Base-by-base conservation (phyloP, 2,888 invertebrate species). In the Cataglyphis cursor region DNA sequence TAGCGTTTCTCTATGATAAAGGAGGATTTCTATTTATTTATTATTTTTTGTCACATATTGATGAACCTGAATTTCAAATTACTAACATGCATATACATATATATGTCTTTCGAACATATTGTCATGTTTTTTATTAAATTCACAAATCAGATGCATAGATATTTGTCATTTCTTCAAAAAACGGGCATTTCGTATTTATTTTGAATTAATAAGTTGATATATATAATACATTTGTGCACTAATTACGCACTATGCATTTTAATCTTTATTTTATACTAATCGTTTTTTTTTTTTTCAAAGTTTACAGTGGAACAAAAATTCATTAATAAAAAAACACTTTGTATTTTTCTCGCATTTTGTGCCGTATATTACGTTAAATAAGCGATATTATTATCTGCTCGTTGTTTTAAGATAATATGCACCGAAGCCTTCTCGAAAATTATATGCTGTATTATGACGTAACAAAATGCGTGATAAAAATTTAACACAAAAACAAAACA, bases 31-130 rank as follows among this genome's bases (percentile, higher is more conserved):
- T 44, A 12, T 44, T 44, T 21, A n/a, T 41, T 68, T 75, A 41
- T 28, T 21, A 31, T 59, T 59, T 59, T 59, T 59, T 44, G 44
- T 78, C 48, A 44, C 10, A 41, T 10, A 59, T 70, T 44, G 44
- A 28, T 24, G 24, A 9, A n/a, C 38, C n/a, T 31, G 21, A 62
- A 57, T 6, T 31, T 54, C 18, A 54, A 21, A 57, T 66, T 78
- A 78, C 57, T 68, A 31, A 68, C 10, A 57, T 68, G 18, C 1
- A 15, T 38, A 38, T 41, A 10, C 10, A 28, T 41, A 41, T 10
- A n/a, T 3, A n/a, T 12, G 54, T 65, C 41, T 38, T 4, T 6
- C 41, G 15, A 21, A 21, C 3, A 51, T 38, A 31, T 68, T 8
- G 38, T 59, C 57, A 66, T 35, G 35, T 21, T 38, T 72, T 24